These are phyloP conservation scores for Myotis daubentonii DNA, from an alignment of 2,797 vertebrate genomes.

Conservation along the genomic window DNA sequence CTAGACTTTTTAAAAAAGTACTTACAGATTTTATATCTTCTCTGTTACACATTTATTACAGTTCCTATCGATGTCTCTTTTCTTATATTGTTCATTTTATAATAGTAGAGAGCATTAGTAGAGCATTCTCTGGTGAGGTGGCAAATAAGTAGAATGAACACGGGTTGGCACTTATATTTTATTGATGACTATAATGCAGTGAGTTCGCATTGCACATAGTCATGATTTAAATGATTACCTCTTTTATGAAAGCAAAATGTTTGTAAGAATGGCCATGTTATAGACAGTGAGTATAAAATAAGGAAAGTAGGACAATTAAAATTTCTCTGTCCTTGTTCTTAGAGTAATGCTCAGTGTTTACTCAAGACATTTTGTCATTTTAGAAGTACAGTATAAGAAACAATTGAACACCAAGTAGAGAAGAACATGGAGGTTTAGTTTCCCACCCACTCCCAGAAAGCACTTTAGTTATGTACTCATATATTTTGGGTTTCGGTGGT, in stretches of 20 bases:
- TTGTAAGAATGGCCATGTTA: constrained; percentile 68
- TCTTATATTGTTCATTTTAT: constrained; percentile 59
- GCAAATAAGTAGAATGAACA: constrained; percentile 63
- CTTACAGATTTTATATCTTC: constrained; percentile 40
- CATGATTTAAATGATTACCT: constrained; percentile 74
- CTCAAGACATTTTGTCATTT: constrained; percentile 56
- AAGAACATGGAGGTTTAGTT: constrained; percentile 58
- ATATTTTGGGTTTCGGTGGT: constrained; percentile 58
- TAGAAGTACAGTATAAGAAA: constrained; percentile 62
- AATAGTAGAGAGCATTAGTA: constrained; percentile 52
- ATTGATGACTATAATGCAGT: constrained; percentile 72
- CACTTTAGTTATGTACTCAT: constrained; percentile 53
- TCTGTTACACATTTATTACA: constrained; percentile 34
- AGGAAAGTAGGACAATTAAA: constrained; percentile 51
- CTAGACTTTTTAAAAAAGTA: constrained; percentile 20
- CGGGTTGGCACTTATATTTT: constrained; percentile 77
- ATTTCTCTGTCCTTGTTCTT: constrained; percentile 59
- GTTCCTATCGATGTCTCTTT: constrained; percentile 36
- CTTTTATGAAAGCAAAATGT: constrained; percentile 68
- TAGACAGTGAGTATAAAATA: constrained; percentile 68
- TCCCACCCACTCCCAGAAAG: constrained; percentile 62
- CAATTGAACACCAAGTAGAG: constrained; percentile 55
- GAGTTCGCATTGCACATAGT: constrained; percentile 66
- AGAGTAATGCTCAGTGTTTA: constrained; percentile 17
- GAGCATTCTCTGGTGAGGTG: constrained; percentile 61